Evolutionary conservation across 2,113 vertebrate genomes (phyloP).

Genomic region (Falcunculus frontatus): DNA sequence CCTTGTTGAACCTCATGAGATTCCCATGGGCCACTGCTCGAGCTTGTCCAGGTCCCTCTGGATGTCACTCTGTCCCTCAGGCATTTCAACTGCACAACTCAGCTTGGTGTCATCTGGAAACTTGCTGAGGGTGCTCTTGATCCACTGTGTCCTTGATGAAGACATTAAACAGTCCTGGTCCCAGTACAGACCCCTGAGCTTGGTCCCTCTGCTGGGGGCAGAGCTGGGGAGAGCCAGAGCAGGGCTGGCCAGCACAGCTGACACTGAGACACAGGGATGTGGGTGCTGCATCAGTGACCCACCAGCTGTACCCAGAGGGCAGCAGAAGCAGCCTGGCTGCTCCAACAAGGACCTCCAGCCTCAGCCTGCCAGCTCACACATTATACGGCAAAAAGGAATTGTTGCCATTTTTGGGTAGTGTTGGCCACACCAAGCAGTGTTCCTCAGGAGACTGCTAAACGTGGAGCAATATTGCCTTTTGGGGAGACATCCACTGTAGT

Average conservation of each 20-base stretch:
- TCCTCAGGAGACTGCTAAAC: background rate
- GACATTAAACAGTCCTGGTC: background rate
- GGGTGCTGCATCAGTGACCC: background rate
- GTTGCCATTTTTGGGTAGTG: background rate
- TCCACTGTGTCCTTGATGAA: background rate
- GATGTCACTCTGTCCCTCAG: background rate
- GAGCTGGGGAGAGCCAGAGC: background rate
- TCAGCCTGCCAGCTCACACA: background rate
- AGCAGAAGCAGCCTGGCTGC: background rate
- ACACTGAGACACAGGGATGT: background rate
- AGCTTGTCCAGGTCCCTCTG: background rate
- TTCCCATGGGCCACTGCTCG: rapidly evolving
- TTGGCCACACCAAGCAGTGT: background rate
- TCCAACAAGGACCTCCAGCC: background rate
- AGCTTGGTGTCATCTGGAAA: background rate
- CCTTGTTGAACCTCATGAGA: background rate
- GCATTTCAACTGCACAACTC: rapidly evolving
- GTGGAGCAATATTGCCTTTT: background rate
- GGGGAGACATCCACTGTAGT: background rate
- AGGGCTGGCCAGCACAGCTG: background rate
- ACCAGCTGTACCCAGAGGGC: background rate
- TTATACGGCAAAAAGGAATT: background rate
- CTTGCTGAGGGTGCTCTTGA: background rate
- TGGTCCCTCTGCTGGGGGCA: background rate
- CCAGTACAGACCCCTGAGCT: background rate